These are phyloP conservation scores for Nymphalis polychloros DNA, from an alignment of 2,888 invertebrate genomes.

Conservation along the genomic window DNA sequence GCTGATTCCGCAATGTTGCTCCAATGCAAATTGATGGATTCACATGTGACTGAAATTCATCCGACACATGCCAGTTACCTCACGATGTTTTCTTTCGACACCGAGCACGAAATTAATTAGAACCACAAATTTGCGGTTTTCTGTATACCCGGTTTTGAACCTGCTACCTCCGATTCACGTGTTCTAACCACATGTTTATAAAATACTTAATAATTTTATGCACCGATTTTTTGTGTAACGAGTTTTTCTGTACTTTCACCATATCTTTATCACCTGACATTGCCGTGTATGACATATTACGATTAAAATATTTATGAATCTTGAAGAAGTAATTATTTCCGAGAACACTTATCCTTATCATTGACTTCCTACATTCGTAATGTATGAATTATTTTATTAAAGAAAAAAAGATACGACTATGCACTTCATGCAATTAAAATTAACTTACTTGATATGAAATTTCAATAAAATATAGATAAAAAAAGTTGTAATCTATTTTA, in stretches of 20 bases:
- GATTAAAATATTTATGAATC: not conserved
- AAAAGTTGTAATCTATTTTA: not conserved
- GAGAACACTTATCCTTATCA: conserved; percentile 10
- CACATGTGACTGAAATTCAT: too few species aligned
- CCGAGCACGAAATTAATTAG: too few species aligned
- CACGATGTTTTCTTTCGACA: too few species aligned
- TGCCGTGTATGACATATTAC: not conserved
- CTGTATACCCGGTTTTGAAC: too few species aligned
- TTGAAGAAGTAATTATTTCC: conserved; percentile 2
- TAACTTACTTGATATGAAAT: not conserved
- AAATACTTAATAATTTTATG: not conserved
- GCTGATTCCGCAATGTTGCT: too few species aligned
- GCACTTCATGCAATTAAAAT: not conserved
- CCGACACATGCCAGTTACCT: too few species aligned
- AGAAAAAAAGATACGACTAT: not conserved
- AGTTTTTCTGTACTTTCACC: not conserved
- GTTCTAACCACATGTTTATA: not conserved
- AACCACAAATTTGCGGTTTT: too few species aligned
- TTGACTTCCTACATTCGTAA: not conserved
- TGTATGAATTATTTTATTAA: not conserved
- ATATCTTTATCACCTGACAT: not conserved
- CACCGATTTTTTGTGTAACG: not conserved
- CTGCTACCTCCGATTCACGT: too few species aligned
- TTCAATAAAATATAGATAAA: not conserved
- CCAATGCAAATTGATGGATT: too few species aligned